Percentiles rank a stretch among this genome's conserved stretches.
phyloP scores from a whole-genome alignment of 92 coral and sea anemone species.

The Bergia sp. region DNA sequence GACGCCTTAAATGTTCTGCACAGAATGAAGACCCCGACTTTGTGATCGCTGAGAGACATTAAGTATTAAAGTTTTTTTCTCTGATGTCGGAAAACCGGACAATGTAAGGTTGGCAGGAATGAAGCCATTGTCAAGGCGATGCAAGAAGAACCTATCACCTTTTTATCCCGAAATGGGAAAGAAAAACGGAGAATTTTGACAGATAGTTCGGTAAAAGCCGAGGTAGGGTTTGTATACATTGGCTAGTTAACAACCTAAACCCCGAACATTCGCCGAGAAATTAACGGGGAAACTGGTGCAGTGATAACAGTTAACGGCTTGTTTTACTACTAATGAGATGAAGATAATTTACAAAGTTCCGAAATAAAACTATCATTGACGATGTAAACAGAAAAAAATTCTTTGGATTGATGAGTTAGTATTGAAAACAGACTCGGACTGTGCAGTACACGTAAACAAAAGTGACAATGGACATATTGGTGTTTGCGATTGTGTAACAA shows the following conservation, averaged over 20 bases:
- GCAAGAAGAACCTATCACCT: constrained; percentile 65
- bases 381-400: constrained; percentile 10
- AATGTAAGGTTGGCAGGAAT: constrained; percentile 56
- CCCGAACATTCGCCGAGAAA: constrained; percentile 15
- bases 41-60: constrained; percentile 53
- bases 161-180: constrained; percentile 68
- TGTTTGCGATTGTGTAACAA: neutral
- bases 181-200: constrained; percentile 55
- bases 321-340: constrained; percentile 38
- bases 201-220: constrained; percentile 54
- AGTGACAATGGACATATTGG: neutral
- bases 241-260: neutral
- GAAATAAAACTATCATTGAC: constrained; percentile 24
- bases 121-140: constrained; percentile 47
- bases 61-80: constrained; percentile 54
- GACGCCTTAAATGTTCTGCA: neutral
- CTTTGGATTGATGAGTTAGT: neutral
- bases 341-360: constrained; percentile 28
- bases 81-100: constrained; percentile 43
- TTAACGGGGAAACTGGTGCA: constrained; percentile 26
- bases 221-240: constrained; percentile 50
- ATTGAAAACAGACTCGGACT: neutral
- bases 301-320: constrained; percentile 38
- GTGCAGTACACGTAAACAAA: neutral
- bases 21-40: constrained; percentile 32